phyloP scores from a whole-genome alignment of 2,797 vertebrate species.

The Acrossocheilus fasciatus region DNA sequence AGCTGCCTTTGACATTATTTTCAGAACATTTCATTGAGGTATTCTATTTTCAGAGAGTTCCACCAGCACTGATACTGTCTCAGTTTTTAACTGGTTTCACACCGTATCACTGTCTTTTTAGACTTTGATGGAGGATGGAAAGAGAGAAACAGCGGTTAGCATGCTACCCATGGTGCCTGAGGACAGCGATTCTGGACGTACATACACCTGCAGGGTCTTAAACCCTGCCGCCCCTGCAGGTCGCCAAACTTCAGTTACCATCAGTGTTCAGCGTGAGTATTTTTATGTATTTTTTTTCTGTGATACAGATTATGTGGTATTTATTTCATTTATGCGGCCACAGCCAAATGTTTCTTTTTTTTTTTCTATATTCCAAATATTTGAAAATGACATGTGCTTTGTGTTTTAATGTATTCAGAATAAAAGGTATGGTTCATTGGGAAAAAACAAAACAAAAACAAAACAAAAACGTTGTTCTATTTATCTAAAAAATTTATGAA shows the following conservation, averaged over 20 bases:
- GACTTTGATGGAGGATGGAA: constrained; percentile 83
- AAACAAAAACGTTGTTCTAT: no score
- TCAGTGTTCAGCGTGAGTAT: constrained; percentile 90
- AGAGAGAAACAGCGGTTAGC: constrained; percentile 83
- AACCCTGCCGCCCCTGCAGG: constrained; percentile 87
- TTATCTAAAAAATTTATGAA: no score
- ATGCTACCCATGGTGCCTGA: constrained; percentile 86
- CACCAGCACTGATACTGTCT: neutral
- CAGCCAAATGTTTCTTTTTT: neutral
- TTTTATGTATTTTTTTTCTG: neutral
- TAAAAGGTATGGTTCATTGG: neutral
- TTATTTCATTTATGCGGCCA: neutral
- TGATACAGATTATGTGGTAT: neutral
- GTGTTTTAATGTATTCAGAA: neutral
- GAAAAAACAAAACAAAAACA: neutral
- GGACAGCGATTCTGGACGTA: constrained; percentile 85
- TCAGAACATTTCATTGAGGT: constrained; percentile 20
- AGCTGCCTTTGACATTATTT: constrained; percentile 2
- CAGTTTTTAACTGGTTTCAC: constrained; percentile 21
- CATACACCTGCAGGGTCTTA: constrained; percentile 87
- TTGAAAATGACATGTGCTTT: neutral
- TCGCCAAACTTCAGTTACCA: constrained; percentile 86
- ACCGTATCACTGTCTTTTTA: constrained; percentile 61
- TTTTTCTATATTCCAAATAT: neutral
- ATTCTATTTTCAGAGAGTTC: constrained; percentile 11